Evolutionary conservation across 2,113 vertebrate species (phyloP), one percentile per base, ranked within the genome.

Genomic region (Orthonyx spaldingii): DNA sequence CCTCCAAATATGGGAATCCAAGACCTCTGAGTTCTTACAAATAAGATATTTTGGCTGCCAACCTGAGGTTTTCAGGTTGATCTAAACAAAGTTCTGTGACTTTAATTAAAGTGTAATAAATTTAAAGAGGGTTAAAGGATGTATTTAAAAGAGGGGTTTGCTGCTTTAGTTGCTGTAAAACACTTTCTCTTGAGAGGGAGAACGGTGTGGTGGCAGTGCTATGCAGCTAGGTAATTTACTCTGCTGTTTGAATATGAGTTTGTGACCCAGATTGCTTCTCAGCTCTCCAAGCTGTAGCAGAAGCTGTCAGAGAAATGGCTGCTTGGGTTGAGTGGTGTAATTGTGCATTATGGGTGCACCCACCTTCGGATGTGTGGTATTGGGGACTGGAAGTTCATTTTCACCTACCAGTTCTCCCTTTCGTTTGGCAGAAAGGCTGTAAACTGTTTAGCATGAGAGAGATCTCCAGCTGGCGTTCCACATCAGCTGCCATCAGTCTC

Each of bases 91-190:
- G 93, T 93, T 80, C 53, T 84, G 3, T 88, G 95, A 57, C 70
- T 96, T 95, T 74, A 95, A 93, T 97, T 94, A 90, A 96, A 92
- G 75, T 65, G 46, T 81, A 96, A 71, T 97, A 95, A 95, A 93
- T 92, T 93, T 80, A 53, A 92, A 65, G 60, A 92, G 74, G 65
- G 49, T 44, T 87, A 81, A 89, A 28, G 22, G 26, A 50, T 87
- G 57, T 71, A 30, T 82, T 91, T 87, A 56, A 55, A 78, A 66
- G 90, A 88, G 37, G 50, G 37, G 80, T 94, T 79, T 68, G 30
- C 75, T 50, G 59, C 42, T 87, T 57, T 64, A 57, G 35, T 74
- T 95, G 39, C 35, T 89, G 13, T 64, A 59, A 41, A 76, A 22
- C 55, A 56, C 39, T 75, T 84, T 70, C 46, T 60, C 53, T 47